phyloP scores from a whole-genome alignment of 2,113 vertebrate species.

The Megaptera novaeangliae region DNA sequence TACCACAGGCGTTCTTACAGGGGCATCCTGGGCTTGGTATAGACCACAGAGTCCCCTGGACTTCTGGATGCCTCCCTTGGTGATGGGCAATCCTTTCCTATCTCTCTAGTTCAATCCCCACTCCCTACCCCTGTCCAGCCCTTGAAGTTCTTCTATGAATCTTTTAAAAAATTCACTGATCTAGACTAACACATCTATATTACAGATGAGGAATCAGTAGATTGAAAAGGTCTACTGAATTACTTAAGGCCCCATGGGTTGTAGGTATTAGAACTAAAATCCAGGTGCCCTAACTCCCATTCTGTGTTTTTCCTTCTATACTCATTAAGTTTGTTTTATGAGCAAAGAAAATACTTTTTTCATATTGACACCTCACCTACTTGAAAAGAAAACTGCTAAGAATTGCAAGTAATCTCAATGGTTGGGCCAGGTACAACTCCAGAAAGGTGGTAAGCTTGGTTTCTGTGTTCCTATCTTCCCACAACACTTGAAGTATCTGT shows the following conservation, averaged over 20 bases:
- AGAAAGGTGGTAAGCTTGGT: not conserved
- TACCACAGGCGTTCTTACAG: not conserved
- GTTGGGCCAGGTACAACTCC: not conserved
- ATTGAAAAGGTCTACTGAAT: not conserved
- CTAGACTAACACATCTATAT: not conserved
- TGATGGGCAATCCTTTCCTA: not conserved
- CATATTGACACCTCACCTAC: not conserved
- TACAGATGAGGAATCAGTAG: not conserved
- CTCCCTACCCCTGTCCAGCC: not conserved
- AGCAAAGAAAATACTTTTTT: not conserved
- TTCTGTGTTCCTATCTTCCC: not conserved
- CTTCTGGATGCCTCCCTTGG: not conserved
- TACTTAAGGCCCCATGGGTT: not conserved
- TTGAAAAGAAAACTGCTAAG: not conserved
- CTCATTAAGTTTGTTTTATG: not conserved
- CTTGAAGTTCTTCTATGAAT: not conserved
- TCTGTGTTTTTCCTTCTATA: not conserved
- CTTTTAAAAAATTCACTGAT: not conserved
- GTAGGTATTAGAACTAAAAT: not conserved
- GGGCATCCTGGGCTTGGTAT: not conserved
- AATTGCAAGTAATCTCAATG: not conserved
- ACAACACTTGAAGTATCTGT: not conserved
- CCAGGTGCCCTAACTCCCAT: not conserved
- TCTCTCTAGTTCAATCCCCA: not conserved
- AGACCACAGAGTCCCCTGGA: not conserved